Conservation (phyloP, 2,888 invertebrate genomes). For the Epinotia demarniana region DNA sequence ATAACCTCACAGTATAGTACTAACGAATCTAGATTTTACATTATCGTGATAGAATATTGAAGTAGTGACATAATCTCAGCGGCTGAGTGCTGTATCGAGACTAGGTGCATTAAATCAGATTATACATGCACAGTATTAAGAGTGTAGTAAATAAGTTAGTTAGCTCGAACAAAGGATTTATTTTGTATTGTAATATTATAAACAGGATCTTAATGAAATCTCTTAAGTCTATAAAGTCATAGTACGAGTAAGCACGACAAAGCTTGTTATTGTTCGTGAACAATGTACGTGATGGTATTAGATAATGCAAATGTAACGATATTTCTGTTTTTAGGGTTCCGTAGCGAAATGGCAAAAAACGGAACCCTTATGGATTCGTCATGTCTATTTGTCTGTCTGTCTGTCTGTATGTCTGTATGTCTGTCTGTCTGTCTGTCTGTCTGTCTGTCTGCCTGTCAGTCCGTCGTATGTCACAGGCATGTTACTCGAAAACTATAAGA, state of each 20-base stretch:
- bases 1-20: neutral
- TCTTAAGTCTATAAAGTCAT: neutral
- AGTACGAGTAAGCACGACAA: neutral
- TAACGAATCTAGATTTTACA: constrained; percentile 12
- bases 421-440: too few relatives aligned
- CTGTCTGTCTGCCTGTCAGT: too few relatives aligned
- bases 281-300: too few relatives aligned
- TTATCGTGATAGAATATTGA: neutral
- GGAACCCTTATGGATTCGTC: too few relatives aligned
- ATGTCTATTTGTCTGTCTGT: too few relatives aligned
- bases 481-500: too few relatives aligned
- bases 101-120: constrained; percentile 10
- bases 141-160: constrained; percentile 3
- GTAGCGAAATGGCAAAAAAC: too few relatives aligned
- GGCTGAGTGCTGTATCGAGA: constrained; percentile 4
- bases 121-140: constrained; percentile 10
- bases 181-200: neutral
- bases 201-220: neutral
- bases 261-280: too few relatives aligned
- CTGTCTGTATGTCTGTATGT: too few relatives aligned
- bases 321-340: too few relatives aligned
- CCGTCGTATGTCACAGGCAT: too few relatives aligned
- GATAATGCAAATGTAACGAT: too few relatives aligned
- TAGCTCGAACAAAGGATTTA: neutral
- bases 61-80: constrained; percentile 3